Base-by-base conservation (phyloP, 2,888 invertebrate species). In the Nymphalis urticae region DNA sequence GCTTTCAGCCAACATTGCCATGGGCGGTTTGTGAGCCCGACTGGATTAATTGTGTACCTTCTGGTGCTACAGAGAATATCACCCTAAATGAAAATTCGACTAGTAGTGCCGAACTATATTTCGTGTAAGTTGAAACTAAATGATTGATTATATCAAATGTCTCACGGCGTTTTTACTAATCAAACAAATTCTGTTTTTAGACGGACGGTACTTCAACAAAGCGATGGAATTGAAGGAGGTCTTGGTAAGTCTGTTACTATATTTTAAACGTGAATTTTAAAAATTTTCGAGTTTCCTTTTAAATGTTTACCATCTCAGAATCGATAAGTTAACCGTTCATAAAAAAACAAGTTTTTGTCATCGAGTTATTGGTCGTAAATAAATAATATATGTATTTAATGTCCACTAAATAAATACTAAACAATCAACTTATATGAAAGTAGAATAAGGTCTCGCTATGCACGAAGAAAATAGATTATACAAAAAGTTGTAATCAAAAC, bases 1-100 rank as follows among this genome's bases (percentile, higher is more conserved):
- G 96, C 56, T 96, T 96, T 81, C 93, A 94, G 73, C 77, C 94
- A 0, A 93, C 94, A 1, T 85, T 97, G 61, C 97, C 97, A 0
- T 97, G 97, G 97, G 90, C 96, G 0, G 82, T 92, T 19, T 97
- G 97, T 78, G 82, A 91, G 56, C 83, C 90, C 0, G 92, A 90
- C 27, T 95, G 95, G 95, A 79, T 77, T 0, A 84, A 85, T 69
- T 93, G 92, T 75, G 89, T 92, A 16, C 87, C 92, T 0, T 89
- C 93, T 1, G 86, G 88, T 7, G 75, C 82, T 19, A 70, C 81
- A 0, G 83, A 78, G 17, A 82, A 85, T 62, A 65, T 73, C 2
- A 76, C 75, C 9, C 74, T 73, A 16, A 67, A 79, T 2, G 70
- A 66, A 42, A 77, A 79, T 27, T 82, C 84, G 0, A 80, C 82